phyloP scores from a whole-genome alignment of 2,113 vertebrate genomes.

The Diadophis punctatus region DNA sequence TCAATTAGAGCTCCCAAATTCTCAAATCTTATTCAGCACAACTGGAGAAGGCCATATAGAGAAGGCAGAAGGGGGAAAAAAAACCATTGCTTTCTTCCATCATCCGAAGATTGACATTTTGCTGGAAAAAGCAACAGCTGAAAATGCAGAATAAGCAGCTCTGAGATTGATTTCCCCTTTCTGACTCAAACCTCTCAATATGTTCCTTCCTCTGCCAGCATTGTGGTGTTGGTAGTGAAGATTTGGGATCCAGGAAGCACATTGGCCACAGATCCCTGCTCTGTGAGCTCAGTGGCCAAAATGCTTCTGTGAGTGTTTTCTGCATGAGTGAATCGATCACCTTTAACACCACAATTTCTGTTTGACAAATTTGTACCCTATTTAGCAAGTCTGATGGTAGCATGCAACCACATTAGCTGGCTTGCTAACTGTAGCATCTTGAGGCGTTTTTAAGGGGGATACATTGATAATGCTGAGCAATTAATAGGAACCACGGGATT shows the following conservation, averaged over 20 bases:
- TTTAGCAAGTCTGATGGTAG: background rate
- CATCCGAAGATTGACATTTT: background rate
- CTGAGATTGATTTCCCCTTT: background rate
- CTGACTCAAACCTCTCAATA: background rate
- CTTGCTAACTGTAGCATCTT: background rate
- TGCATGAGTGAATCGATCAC: background rate
- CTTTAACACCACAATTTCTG: background rate
- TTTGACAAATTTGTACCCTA: background rate
- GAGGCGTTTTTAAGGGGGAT: background rate
- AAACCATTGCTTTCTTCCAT: background rate
- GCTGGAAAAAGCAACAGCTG: background rate
- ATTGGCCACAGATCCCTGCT: background rate
- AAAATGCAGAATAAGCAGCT: background rate
- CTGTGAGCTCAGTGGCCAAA: background rate
- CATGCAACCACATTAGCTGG: background rate
- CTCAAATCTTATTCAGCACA: background rate
- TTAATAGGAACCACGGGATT: background rate
- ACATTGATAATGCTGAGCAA: background rate
- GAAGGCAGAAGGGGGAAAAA: background rate
- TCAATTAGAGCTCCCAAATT: background rate
- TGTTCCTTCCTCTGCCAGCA: background rate
- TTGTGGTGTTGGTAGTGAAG: background rate
- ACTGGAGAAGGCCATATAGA: background rate
- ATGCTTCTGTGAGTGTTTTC: background rate
- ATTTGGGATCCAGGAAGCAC: background rate